Evolutionary conservation across 1,140 invertebrate genomes (phyloP), one percentile per base, ranked within the genome.

Genomic region (Ceratoteleas bidentatus): DNA sequence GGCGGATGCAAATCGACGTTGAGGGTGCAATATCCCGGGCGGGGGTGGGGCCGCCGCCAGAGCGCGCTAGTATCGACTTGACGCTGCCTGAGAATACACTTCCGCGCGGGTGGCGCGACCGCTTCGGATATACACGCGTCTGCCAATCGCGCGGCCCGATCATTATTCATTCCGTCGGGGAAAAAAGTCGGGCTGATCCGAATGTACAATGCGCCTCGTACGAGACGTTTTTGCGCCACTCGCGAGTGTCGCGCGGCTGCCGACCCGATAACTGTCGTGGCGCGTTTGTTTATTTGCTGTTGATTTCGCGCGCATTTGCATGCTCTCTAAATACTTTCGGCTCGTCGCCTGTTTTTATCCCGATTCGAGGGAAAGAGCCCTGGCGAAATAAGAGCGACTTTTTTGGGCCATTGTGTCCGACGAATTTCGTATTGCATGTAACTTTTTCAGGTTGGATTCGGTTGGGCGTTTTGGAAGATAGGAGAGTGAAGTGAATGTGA

Each of bases 91-190:
- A 83, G 74, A 68, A 77, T 70, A 74, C 47, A 75, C 69, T 83
- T 69, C 70, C 43, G 43, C 10, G 43, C 13, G 10, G 43, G 43
- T n/a, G 10, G 13, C 43, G 43, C 43, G 43, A 10, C 11, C 68
- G 66, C 62, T 49, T 65, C 74, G 61, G 66, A 65, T 72, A 58
- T 53, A 16, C 65, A 57, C 80, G 66, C 73, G 40, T 77, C 73
- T 61, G 66, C 74, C 73, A 72, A 76, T 72, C 72, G 61, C 56
- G 58, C 61, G 66, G 72, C 53, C 45, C 64, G 52, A 82, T 82
- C 73, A 82, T 82, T 82, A 82, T 82, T 82, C 74, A 77, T 77
- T 62, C 80, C 57, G 73, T 73, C 68, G 64, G 58, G 69, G 72
- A 80, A 80, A 60, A 79, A 61, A 33, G 69, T 73, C 62, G 62